These are phyloP conservation scores for Epizoanthus ramosus DNA, from an alignment of 92 coral and sea anemone genomes.

Conservation along the genomic window DNA sequence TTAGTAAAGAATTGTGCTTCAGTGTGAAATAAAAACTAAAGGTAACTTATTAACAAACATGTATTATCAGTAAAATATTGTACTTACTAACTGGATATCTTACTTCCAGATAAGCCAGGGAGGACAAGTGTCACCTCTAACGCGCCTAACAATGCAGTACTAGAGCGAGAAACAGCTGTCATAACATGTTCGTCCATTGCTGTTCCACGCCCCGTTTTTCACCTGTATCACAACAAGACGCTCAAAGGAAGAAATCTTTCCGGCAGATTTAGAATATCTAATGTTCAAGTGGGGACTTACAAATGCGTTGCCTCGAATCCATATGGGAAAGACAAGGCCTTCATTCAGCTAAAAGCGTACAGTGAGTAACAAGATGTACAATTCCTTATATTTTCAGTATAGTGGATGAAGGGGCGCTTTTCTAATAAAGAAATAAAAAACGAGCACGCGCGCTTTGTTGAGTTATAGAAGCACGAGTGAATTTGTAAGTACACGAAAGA, in stretches of 20 bases:
- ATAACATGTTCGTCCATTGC: constrained; percentile 65
- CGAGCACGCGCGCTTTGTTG: too few relatives aligned
- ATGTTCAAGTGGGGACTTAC: constrained; percentile 64
- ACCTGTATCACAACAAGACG: constrained; percentile 33
- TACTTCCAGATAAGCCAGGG: constrained; percentile 62
- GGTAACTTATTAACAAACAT: too few relatives aligned
- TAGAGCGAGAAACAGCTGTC: constrained; percentile 57
- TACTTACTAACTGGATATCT: background rate
- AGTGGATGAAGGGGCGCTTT: too few relatives aligned
- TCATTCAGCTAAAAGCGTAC: constrained; percentile 48
- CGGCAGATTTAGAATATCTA: constrained; percentile 41
- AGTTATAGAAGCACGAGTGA: too few relatives aligned
- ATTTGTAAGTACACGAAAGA: too few relatives aligned
- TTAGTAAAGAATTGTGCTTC: too few relatives aligned
- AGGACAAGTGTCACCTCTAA: constrained; percentile 56
- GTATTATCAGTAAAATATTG: too few relatives aligned
- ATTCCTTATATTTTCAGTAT: background rate
- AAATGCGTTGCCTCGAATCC: constrained; percentile 69
- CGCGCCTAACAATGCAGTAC: constrained; percentile 59
- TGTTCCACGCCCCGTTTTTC: constrained; percentile 59
- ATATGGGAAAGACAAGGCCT: constrained; percentile 57
- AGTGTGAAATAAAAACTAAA: too few relatives aligned
- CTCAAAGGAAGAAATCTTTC: background rate
- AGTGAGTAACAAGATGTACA: constrained; percentile 48
- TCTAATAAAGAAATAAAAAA: too few relatives aligned